phyloP scores from a whole-genome alignment of 2,113 vertebrate species.

The Seriola quinqueradiata region DNA sequence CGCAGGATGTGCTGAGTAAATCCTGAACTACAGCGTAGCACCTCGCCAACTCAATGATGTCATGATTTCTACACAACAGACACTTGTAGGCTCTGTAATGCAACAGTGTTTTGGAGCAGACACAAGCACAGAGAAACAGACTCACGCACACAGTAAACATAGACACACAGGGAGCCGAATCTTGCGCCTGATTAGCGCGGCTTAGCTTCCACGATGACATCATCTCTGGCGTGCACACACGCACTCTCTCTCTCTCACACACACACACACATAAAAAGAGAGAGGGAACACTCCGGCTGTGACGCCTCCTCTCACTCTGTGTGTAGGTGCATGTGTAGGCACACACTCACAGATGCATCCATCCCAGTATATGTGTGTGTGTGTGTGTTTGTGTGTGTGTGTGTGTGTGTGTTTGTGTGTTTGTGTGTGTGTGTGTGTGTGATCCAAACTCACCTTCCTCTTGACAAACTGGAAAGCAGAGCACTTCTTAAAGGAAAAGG shows the following conservation, averaged over 20 bases:
- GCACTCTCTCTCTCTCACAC: not conserved
- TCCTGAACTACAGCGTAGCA: constrained; percentile 23
- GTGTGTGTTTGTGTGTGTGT: constrained; percentile 4
- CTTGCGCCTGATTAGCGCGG: constrained; percentile 42
- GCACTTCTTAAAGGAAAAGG: constrained; percentile 98
- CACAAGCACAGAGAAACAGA: constrained; percentile 12
- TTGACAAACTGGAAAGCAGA: constrained; percentile 99
- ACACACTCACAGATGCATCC: constrained; percentile 2
- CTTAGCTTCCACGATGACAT: constrained; percentile 72
- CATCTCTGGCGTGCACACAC: constrained; percentile 58
- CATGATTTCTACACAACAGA: constrained; percentile 39
- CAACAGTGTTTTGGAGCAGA: constrained; percentile 17
- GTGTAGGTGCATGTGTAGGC: constrained; percentile 22
- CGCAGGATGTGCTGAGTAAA: constrained; percentile 45
- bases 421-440: constrained; percentile 13
- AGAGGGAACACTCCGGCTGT: constrained; percentile 46
- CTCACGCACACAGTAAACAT: constrained; percentile 35
- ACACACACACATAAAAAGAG: constrained; percentile 21
- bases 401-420: constrained; percentile 14
- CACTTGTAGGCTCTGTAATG: constrained; percentile 52
- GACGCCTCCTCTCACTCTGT: constrained; percentile 36
- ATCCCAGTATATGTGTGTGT: constrained; percentile 5
- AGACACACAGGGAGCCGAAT: constrained; percentile 24
- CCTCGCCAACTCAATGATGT: constrained; percentile 42
- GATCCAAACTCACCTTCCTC: constrained; percentile 91